These are phyloP conservation scores for Pharmacophagus antenor DNA, from an alignment of 2,888 invertebrate species.

Conservation along the genomic window DNA sequence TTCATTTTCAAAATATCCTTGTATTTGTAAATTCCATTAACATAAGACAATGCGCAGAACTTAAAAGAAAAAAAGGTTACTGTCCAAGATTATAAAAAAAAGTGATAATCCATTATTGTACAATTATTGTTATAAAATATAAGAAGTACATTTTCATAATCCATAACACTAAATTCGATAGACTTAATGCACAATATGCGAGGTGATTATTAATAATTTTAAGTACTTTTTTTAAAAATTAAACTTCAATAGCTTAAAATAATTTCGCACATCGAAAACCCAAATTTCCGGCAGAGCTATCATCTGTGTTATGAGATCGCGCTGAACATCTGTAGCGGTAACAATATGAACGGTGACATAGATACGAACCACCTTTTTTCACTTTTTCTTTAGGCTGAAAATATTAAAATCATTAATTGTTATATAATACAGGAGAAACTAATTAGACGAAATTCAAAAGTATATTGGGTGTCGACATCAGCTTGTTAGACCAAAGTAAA, in stretches of 20 bases:
- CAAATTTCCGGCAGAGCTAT: slow-evolving; percentile 95
- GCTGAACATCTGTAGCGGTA: slow-evolving; percentile 97
- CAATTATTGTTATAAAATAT: neutral
- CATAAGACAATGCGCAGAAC: too few species aligned
- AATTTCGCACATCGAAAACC: slow-evolving; percentile 94
- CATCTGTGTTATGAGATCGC: slow-evolving; percentile 95
- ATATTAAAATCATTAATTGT: neutral
- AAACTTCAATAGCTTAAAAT: slow-evolving; percentile 30
- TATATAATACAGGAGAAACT: too few species aligned
- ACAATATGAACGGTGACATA: slow-evolving; percentile 94
- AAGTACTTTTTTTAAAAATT: slow-evolving; percentile 23
- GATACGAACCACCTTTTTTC: slow-evolving; percentile 97
- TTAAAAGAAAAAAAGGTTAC: too few species aligned
- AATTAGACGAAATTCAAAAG: too few species aligned
- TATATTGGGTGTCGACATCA: too few species aligned
- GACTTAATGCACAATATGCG: slow-evolving; percentile 16
- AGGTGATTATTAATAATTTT: slow-evolving; percentile 29
- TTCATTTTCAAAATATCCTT: too few species aligned
- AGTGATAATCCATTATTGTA: too few species aligned
- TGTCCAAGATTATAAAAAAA: too few species aligned
- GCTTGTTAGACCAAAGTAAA: too few species aligned
- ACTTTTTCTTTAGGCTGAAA: slow-evolving; percentile 86
- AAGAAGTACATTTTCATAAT: slow-evolving; percentile 17
- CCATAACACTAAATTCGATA: slow-evolving; percentile 6
- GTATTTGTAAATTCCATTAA: too few species aligned